phyloP scores from a whole-genome alignment of 2,113 vertebrate genomes.

The Chaetodon auriga region DNA sequence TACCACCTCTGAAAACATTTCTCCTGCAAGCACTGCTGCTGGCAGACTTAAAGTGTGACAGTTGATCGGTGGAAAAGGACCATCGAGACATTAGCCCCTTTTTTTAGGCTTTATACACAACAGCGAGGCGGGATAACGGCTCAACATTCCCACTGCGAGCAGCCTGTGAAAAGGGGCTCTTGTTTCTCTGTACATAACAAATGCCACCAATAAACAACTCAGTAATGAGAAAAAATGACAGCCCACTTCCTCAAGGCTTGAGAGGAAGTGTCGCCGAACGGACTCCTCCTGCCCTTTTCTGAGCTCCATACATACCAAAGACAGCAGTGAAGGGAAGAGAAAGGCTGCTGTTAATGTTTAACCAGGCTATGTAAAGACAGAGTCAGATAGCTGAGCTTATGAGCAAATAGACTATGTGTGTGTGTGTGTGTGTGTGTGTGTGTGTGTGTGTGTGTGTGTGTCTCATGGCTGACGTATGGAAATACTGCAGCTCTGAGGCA shows the following conservation, averaged over 20 bases:
- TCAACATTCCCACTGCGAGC: no score
- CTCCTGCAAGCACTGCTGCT: neutral
- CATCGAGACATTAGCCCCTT: neutral
- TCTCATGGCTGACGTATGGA: slow-evolving; percentile 27
- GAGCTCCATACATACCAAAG: slow-evolving; percentile 71
- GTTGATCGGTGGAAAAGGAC: neutral
- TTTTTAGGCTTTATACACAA: no score
- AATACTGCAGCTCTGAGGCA: slow-evolving; percentile 16
- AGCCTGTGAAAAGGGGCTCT: no score
- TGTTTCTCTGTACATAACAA: no score
- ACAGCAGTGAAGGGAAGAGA: slow-evolving; percentile 52
- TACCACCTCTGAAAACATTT: slow-evolving; percentile 7
- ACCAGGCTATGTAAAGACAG: slow-evolving; percentile 69
- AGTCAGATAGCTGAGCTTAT: slow-evolving; percentile 68
- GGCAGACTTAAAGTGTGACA: neutral
- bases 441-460: slow-evolving; percentile 31
- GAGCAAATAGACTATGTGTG: slow-evolving; percentile 61
- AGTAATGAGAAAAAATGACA: neutral
- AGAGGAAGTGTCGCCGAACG: slow-evolving; percentile 53
- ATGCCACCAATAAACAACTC: neutral
- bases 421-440: neutral
- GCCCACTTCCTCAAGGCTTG: slow-evolving; percentile 37
- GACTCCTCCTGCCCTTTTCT: slow-evolving; percentile 24
- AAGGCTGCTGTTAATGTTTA: slow-evolving; percentile 76
- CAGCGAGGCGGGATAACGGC: no score